These are phyloP conservation scores for Metallyticus violacea DNA, from an alignment of 2,888 invertebrate genomes.

Conservation along the genomic window DNA sequence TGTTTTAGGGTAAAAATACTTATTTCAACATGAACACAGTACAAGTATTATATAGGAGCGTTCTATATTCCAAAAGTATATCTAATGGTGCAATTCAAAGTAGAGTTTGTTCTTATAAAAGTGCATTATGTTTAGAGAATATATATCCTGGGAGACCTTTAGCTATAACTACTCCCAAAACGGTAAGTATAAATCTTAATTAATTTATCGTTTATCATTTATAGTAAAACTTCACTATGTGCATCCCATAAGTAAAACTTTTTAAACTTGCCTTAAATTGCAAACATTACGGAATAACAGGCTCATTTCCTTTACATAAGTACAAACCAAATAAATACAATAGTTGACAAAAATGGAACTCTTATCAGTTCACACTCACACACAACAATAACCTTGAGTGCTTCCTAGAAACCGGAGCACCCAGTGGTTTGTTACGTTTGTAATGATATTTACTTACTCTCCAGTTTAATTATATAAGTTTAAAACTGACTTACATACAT, in stretches of 20 bases:
- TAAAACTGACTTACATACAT: no score
- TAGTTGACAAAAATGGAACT: no score
- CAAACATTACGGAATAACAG: no score
- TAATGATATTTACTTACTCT: no score
- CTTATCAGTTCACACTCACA: neutral
- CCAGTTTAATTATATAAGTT: no score
- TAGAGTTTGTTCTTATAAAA: constrained; percentile 23
- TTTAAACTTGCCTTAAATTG: no score
- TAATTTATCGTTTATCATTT: neutral
- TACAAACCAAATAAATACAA: no score
- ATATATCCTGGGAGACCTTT: constrained; percentile 28
- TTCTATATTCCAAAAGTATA: neutral
- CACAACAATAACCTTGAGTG: neutral
- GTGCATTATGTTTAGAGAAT: constrained; percentile 24
- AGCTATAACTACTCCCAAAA: constrained; percentile 18
- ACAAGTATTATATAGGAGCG: neutral
- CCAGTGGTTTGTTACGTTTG: no score
- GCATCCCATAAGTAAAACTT: no score
- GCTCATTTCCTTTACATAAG: no score
- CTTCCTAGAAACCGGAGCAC: neutral
- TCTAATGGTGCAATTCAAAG: neutral
- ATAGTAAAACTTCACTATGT: no score
- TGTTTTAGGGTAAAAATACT: no score
- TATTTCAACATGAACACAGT: neutral
- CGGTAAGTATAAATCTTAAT: neutral